Percentiles rank a stretch among this genome's conserved stretches.
phyloP scores from a whole-genome alignment of 1,140 invertebrate species.

The Drosophila mauritiana region DNA sequence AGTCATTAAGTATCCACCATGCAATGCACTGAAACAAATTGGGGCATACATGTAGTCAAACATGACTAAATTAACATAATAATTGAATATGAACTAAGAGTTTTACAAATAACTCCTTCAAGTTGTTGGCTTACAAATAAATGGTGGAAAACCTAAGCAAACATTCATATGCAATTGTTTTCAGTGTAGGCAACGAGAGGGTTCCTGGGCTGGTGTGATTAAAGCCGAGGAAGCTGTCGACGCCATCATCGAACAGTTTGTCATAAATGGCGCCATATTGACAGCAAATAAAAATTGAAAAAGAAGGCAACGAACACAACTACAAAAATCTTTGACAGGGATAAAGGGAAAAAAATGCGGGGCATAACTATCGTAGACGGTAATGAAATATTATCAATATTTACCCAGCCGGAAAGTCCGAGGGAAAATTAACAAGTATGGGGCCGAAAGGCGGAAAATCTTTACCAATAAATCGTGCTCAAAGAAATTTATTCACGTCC shows the following conservation, averaged over 20 bases:
- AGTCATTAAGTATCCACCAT: conserved; percentile 67
- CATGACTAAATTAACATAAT: too few relatives aligned
- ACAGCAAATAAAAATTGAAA: conserved; percentile 43
- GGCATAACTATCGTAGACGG: conserved; percentile 9
- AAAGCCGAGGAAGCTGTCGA: conserved; percentile 56
- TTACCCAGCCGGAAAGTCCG: conserved; percentile 16
- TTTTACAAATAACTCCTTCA: too few relatives aligned
- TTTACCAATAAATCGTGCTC: neutral
- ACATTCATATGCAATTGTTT: neutral
- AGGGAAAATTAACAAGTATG: conserved; percentile 20
- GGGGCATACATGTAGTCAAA: neutral
- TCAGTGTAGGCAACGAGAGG: neutral
- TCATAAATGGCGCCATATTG: conserved; percentile 78
- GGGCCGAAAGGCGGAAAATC: neutral
- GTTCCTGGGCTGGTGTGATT: conserved; percentile 41
- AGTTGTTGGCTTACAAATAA: too few relatives aligned
- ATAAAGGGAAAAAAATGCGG: conserved; percentile 1
- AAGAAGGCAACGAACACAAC: conserved; percentile 6
- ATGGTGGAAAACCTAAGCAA: too few relatives aligned
- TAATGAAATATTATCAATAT: conserved; percentile 50
- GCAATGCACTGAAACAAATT: neutral
- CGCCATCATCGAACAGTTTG: conserved; percentile 60
- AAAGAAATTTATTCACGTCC: conserved; percentile 1
- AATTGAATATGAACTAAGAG: too few relatives aligned
- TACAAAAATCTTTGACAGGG: conserved; percentile 11